Evolutionary conservation across 2,797 vertebrate species (phyloP).

Genomic region (Erithacus rubecula): DNA sequence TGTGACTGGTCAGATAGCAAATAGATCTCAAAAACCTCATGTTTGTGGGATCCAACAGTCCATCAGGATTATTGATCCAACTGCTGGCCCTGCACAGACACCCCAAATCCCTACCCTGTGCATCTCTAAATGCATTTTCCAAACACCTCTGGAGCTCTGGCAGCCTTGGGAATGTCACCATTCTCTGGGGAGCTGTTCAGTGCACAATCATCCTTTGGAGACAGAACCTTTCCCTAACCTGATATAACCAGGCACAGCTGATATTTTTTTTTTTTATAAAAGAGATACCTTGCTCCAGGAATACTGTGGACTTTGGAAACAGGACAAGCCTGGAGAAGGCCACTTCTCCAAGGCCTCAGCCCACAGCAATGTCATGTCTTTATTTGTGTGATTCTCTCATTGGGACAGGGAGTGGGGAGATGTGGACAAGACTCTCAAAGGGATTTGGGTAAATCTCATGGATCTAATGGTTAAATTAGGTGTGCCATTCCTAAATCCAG

Average conservation of each 20-base stretch:
- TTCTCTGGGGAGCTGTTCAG: background rate
- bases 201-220: accelerated
- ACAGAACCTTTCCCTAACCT: background rate
- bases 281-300: background rate
- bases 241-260: background rate
- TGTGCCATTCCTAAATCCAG: background rate
- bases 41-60: too few relatives aligned
- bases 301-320: background rate
- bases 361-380: background rate
- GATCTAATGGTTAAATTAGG: background rate
- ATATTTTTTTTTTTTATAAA: too few relatives aligned
- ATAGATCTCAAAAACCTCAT: too few relatives aligned
- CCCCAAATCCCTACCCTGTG: background rate
- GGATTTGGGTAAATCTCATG: background rate
- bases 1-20: background rate
- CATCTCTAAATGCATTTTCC: accelerated
- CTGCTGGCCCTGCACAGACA: background rate
- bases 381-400: background rate
- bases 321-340: background rate
- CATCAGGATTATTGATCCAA: background rate
- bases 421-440: background rate
- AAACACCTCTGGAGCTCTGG: background rate
- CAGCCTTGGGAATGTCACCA: accelerated
- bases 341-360: background rate
- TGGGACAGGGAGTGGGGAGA: accelerated